Percentiles rank a stretch among this genome's conserved stretches.
Evolutionary conservation across 2,797 vertebrate genomes (phyloP).

Genomic region (Apodemus agrarius): DNA sequence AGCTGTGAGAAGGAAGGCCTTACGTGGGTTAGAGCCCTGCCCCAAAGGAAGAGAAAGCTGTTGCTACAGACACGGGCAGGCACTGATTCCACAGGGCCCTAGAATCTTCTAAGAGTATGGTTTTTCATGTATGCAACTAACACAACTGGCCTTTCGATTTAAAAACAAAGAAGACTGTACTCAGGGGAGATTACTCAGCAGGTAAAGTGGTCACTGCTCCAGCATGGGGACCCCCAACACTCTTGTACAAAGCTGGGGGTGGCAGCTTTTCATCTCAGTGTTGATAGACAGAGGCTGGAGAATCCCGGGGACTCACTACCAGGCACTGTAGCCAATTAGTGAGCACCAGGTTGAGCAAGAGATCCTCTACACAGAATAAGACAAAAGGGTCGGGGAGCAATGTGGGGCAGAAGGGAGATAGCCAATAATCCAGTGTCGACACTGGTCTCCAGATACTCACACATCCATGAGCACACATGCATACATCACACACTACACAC

Average conservation of each 20-base stretch:
- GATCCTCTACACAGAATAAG: not conserved
- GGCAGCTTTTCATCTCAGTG: not conserved
- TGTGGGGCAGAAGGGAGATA: not conserved
- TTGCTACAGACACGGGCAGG: not conserved
- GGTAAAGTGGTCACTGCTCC: not conserved
- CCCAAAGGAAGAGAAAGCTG: no score
- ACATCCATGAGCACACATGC: not conserved
- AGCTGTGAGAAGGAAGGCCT: not conserved
- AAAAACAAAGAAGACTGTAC: not conserved
- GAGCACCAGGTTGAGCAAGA: not conserved
- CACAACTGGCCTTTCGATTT: not conserved
- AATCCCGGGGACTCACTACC: no score
- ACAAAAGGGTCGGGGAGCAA: not conserved
- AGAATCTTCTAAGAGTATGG: not conserved
- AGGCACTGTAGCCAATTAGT: not conserved
- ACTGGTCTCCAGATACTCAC: not conserved
- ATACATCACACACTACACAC: not conserved
- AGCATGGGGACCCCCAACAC: not conserved
- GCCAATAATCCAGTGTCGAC: not conserved
- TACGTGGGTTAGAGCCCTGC: not conserved
- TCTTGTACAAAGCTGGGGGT: no score
- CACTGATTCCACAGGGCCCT: no score
- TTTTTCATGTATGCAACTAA: not conserved
- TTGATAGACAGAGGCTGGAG: not conserved
- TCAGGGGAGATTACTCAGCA: not conserved